Evolutionary conservation across 1,140 invertebrate species (phyloP), one percentile per base, ranked within the genome.

Genomic region (Pogonognathellus flavescens): DNA sequence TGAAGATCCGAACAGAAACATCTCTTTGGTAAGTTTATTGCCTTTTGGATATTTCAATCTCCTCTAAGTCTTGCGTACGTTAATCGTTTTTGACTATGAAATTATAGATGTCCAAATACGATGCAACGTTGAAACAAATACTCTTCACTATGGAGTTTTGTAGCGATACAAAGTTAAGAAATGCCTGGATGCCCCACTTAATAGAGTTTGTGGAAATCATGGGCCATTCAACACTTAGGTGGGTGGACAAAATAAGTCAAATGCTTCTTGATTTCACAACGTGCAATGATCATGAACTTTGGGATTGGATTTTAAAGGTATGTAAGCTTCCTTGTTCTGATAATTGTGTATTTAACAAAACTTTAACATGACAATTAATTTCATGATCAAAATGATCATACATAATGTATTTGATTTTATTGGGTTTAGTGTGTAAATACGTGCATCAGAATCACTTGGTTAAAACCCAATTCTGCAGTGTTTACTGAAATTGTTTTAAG

Each of bases 1-100:
- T 10, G 91, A 91, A 84, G 88, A 85, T 80, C 55, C 25, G 7
- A n/a, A 8, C 0, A 76, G 16, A 6, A 10, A 8, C 49, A n/a
- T 16, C 6, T 18, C 70, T 14, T 5, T 55, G 80, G 55, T 55
- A 81, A 55, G n/a, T 7, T 62, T 20, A 31, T 60, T 14, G 41
- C 16, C 18, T 53, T 81, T 41, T 18, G 85, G 11, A 50, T 6
- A 50, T 80, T 84, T n/a, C 18, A n/a, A 59, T 59, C 11, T 55
- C 11, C n/a, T 14, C 53, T 2, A 55, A 55, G n/a, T 55, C 11
- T 55, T 14, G 11, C n/a, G 1, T 55, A 55, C 8, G 2, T 3
- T 14, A 14, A 3, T 14, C 16, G 57, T 16, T 59, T 18, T 7
- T 52, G 1, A 13, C 62, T 70, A n/a, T n/a, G n/a, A n/a, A n/a